Evolutionary conservation across 2,113 vertebrate genomes (phyloP).

Genomic region (Dicerorhinus sumatrensis): DNA sequence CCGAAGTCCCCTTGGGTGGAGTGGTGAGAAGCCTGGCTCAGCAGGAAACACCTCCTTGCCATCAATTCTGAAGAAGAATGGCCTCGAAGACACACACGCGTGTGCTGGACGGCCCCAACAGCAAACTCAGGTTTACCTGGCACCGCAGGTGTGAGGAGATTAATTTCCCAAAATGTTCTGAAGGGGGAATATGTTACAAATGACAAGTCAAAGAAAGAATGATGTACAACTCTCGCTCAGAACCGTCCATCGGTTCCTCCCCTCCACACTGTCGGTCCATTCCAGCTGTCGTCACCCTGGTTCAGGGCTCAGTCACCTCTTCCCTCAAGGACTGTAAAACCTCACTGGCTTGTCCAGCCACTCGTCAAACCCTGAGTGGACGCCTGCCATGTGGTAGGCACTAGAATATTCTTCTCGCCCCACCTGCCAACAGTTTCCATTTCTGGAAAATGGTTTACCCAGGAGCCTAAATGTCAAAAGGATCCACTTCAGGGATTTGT

Average conservation of each 20-base stretch:
- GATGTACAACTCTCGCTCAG: not conserved
- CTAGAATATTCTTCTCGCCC: not conserved
- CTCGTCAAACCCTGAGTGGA: not conserved
- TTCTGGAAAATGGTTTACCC: not conserved
- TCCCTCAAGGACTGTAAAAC: not conserved
- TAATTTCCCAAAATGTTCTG: not conserved
- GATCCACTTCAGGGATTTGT: not conserved
- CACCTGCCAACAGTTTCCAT: not conserved
- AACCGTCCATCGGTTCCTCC: not conserved
- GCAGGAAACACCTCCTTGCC: not conserved
- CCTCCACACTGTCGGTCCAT: not conserved
- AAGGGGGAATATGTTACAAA: not conserved
- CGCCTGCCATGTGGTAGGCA: not conserved
- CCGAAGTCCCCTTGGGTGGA: not conserved
- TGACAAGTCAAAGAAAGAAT: not conserved
- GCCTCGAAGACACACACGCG: not conserved
- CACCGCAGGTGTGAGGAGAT: not conserved
- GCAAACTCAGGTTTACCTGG: not conserved
- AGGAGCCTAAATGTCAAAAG: not conserved
- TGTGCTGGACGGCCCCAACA: fast-evolving
- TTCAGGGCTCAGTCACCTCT: fast-evolving
- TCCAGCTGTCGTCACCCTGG: not conserved
- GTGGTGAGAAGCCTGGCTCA: not conserved
- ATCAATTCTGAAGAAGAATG: not conserved
- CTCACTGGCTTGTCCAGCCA: not conserved